Conservation (phyloP, 2,888 invertebrate genomes). For the Pristionchus entomophagus region DNA sequence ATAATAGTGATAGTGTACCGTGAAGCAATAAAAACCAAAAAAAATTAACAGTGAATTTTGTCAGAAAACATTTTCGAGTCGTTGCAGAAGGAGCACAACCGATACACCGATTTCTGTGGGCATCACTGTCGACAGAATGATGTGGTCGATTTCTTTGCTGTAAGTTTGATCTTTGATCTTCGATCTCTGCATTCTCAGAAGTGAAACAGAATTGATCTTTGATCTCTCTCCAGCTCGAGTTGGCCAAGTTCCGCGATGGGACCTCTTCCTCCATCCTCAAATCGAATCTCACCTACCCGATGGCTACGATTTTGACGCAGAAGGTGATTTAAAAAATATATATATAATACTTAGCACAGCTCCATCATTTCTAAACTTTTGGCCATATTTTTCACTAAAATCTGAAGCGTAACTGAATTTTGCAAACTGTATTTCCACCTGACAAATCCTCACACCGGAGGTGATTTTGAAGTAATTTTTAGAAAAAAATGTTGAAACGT, state of each 20-base stretch:
- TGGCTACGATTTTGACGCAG: constrained; percentile 61
- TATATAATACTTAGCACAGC: too few relatives aligned
- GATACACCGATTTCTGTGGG: constrained; percentile 68
- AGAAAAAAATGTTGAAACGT: too few relatives aligned
- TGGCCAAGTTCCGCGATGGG: not conserved
- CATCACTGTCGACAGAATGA: constrained; percentile 70
- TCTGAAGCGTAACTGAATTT: too few relatives aligned
- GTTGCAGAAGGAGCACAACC: not conserved
- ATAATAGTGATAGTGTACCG: too few relatives aligned
- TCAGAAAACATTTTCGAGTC: not conserved
- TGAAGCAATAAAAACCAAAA: too few relatives aligned
- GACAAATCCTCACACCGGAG: too few relatives aligned
- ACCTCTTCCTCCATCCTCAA: not conserved
- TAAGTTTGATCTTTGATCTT: constrained; percentile 47
- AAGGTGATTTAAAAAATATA: too few relatives aligned
- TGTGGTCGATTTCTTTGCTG: constrained; percentile 63
- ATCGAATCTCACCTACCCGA: constrained; percentile 63
- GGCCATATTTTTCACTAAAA: too few relatives aligned
- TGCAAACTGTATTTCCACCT: too few relatives aligned
- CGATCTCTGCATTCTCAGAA: not conserved
- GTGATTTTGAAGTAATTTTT: too few relatives aligned
- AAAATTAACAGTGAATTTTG: not conserved
- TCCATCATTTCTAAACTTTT: too few relatives aligned
- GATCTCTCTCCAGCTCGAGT: constrained; percentile 13
- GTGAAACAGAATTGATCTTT: not conserved